Conservation (phyloP, 2,797 vertebrate species). For the Cossypha caffra region DNA sequence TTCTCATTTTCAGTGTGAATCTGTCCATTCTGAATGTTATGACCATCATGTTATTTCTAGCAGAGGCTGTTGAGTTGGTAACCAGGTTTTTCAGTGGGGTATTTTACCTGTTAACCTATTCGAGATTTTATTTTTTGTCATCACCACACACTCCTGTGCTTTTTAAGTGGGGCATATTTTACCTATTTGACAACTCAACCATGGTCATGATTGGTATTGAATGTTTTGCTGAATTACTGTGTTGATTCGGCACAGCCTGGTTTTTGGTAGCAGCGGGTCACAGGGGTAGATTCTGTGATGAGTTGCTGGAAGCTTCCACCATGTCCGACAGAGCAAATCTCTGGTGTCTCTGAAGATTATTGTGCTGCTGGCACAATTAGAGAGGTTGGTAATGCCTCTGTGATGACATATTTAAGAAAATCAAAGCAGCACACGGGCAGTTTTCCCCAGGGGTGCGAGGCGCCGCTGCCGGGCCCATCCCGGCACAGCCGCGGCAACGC, state of each 20-base stretch:
- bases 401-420: too few species aligned
- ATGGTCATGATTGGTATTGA: not conserved
- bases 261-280: rapidly evolving
- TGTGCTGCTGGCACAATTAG: too few species aligned
- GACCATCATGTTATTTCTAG: not conserved
- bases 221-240: not conserved
- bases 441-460: too few species aligned
- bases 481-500: too few species aligned
- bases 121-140: not conserved
- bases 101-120: not conserved
- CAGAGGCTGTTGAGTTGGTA: not conserved
- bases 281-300: not conserved
- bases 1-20: not conserved
- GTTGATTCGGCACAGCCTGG: not conserved
- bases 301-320: not conserved
- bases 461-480: too few species aligned
- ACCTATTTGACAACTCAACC: not conserved
- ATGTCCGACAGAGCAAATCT: not conserved
- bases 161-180: not conserved
- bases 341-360: not conserved
- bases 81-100: not conserved
- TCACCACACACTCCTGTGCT: not conserved
- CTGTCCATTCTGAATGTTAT: not conserved
- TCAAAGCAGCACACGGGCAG: too few species aligned
- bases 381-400: too few species aligned